phyloP scores from a whole-genome alignment of 2,888 invertebrate genomes.

The Sipha maydis region DNA sequence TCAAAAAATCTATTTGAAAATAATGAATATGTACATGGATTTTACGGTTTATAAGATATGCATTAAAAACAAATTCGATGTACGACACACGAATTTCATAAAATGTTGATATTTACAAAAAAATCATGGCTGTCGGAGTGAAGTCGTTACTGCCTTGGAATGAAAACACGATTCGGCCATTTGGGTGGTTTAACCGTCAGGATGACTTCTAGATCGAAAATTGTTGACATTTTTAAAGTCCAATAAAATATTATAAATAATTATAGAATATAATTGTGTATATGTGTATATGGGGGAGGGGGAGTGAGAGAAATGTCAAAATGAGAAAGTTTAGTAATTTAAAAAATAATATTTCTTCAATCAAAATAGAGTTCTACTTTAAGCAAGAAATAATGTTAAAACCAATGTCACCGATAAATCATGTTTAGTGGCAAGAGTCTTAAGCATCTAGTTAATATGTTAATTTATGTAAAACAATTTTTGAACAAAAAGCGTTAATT shows the following conservation, averaged over 20 bases:
- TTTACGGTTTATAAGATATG: too few species aligned
- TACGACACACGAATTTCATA: too few species aligned
- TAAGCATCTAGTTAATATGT: slow-evolving; percentile 17
- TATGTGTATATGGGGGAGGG: too few species aligned
- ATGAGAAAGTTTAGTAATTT: background rate
- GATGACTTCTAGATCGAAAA: background rate
- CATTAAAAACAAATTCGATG: too few species aligned
- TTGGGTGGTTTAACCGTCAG: background rate
- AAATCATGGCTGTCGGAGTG: background rate
- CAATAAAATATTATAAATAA: background rate
- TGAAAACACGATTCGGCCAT: background rate
- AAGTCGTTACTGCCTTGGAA: background rate
- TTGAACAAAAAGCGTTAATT: slow-evolving; percentile 23
- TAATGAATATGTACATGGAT: too few species aligned
- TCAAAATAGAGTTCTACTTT: background rate
- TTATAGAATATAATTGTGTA: background rate
- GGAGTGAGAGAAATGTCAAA: background rate
- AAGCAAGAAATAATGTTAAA: background rate
- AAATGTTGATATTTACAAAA: too few species aligned
- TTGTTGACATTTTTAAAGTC: background rate
- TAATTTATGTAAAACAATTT: slow-evolving; percentile 33
- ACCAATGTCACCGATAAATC: slow-evolving; percentile 15
- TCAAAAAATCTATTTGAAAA: too few species aligned
- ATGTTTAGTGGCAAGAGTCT: background rate
- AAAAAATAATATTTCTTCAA: background rate